These are phyloP conservation scores for Dascyllus trimaculatus DNA, from an alignment of 2,113 vertebrate genomes.

Conservation along the genomic window DNA sequence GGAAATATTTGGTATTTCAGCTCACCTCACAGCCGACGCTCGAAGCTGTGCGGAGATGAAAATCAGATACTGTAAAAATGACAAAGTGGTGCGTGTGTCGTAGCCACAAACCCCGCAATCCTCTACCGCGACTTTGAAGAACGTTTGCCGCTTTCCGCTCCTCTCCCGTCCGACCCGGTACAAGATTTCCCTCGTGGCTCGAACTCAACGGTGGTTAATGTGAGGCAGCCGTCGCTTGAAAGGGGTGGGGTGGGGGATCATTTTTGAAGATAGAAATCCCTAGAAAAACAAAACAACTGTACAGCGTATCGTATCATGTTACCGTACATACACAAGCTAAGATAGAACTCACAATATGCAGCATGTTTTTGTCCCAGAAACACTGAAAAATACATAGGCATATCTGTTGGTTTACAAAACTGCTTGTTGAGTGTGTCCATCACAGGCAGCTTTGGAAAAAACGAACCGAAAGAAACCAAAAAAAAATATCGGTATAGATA, in stretches of 20 bases:
- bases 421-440: slow-evolving; percentile 49
- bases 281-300: slow-evolving; percentile 70
- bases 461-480: slow-evolving; percentile 20
- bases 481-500: slow-evolving; percentile 54
- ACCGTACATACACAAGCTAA: slow-evolving; percentile 82
- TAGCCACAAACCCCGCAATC: slow-evolving; percentile 11
- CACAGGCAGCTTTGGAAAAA: slow-evolving; percentile 69
- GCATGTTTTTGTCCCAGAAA: slow-evolving; percentile 78
- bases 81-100: slow-evolving; percentile 21
- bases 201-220: slow-evolving; percentile 28
- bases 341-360: slow-evolving; percentile 81
- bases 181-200: neutral
- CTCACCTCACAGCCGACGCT: slow-evolving; percentile 33
- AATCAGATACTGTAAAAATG: slow-evolving; percentile 34
- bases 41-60: slow-evolving; percentile 40
- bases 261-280: slow-evolving; percentile 52
- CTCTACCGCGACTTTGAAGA: slow-evolving; percentile 12
- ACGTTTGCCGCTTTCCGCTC: neutral
- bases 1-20: slow-evolving; percentile 66
- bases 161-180: neutral
- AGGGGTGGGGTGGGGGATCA: slow-evolving; percentile 1
- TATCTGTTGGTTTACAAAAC: slow-evolving; percentile 75
- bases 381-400: slow-evolving; percentile 73
- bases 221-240: slow-evolving; percentile 23
- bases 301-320: slow-evolving; percentile 78